Percentiles rank a stretch among this genome's conserved stretches.
Evolutionary conservation across 2,888 invertebrate genomes (phyloP).

Genomic region (Panorpa germanica): DNA sequence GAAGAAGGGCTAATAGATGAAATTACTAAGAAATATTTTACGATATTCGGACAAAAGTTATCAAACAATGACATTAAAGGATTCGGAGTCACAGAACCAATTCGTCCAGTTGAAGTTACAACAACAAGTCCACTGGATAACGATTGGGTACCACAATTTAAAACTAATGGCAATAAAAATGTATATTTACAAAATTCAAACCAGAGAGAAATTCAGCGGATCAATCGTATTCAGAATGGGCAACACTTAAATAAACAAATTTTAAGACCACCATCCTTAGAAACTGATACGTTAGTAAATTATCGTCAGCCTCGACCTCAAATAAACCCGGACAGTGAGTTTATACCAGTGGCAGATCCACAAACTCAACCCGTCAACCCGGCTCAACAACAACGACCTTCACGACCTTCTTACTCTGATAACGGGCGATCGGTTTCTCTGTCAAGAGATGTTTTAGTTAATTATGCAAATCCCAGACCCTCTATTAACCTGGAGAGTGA

Average conservation of each 20-base stretch:
- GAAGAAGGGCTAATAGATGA: constrained; percentile 47
- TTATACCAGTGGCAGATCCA: constrained; percentile 26
- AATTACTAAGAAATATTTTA: constrained; percentile 54
- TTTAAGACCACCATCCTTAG: constrained; percentile 31
- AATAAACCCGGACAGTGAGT: constrained; percentile 49
- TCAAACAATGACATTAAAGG: constrained; percentile 28
- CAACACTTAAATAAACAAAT: too few species aligned
- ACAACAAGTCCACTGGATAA: constrained; percentile 28
- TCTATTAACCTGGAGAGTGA: constrained; percentile 50
- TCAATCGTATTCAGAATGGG: too few species aligned
- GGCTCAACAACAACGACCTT: constrained; percentile 31
- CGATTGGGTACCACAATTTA: constrained; percentile 20
- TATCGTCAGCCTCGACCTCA: constrained; percentile 44
- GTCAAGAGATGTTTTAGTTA: constrained; percentile 48
- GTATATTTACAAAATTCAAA: too few species aligned
- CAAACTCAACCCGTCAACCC: constrained; percentile 13
- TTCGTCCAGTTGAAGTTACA: constrained; percentile 17
- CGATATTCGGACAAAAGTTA: constrained; percentile 51
- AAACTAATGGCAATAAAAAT: constrained; percentile 16
- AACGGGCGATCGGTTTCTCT: constrained; percentile 29
- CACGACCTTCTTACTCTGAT: constrained; percentile 23
- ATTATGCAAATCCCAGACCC: constrained; percentile 47
- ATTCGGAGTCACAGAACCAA: constrained; percentile 26
- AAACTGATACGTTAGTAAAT: constrained; percentile 52
- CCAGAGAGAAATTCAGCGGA: too few species aligned